Percentiles rank a stretch among this genome's conserved stretches.
phyloP scores from a whole-genome alignment of 2,888 invertebrate species.

The Chymomyza procnemis region DNA sequence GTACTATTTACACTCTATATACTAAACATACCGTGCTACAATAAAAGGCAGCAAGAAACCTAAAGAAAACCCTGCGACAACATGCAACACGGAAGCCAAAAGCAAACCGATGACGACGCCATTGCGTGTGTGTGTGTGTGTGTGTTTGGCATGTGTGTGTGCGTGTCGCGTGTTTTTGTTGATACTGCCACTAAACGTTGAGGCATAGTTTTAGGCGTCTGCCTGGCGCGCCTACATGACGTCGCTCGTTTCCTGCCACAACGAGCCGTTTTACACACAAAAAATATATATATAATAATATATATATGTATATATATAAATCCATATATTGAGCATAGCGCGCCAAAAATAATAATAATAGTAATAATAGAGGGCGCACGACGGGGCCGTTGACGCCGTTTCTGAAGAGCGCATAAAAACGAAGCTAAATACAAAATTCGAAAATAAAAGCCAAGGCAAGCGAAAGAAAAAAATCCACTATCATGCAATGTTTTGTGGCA shows the following conservation, averaged over 20 bases:
- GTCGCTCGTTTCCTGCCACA: slow-evolving; percentile 58
- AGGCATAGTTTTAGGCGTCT: slow-evolving; percentile 71
- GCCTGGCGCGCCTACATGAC: slow-evolving; percentile 70
- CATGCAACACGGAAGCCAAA: slow-evolving; percentile 54
- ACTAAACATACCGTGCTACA: not conserved
- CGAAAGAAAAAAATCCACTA: not conserved
- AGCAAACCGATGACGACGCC: slow-evolving; percentile 29
- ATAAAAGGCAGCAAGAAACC: slow-evolving; percentile 10
- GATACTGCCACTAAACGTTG: slow-evolving; percentile 68
- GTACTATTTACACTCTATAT: too few relatives aligned
- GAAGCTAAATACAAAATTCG: slow-evolving; percentile 36
- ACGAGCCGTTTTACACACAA: slow-evolving; percentile 15
- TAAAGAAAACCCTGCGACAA: slow-evolving; percentile 49
- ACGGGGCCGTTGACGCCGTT: slow-evolving; percentile 24
- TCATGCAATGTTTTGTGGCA: slow-evolving; percentile 13
- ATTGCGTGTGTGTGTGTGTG: slow-evolving; percentile 14
- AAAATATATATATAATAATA: slow-evolving; percentile 9
- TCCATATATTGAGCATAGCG: slow-evolving; percentile 13
- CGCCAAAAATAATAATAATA: slow-evolving; percentile 62
- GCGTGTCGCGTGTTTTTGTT: slow-evolving; percentile 54
- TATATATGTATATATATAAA: not conserved
- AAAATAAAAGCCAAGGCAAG: slow-evolving; percentile 44
- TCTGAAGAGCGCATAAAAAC: not conserved
- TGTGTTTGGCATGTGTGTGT: not conserved
- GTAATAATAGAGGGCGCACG: slow-evolving; percentile 47